phyloP scores from a whole-genome alignment of 2,888 invertebrate species.

The Tachina lurida region DNA sequence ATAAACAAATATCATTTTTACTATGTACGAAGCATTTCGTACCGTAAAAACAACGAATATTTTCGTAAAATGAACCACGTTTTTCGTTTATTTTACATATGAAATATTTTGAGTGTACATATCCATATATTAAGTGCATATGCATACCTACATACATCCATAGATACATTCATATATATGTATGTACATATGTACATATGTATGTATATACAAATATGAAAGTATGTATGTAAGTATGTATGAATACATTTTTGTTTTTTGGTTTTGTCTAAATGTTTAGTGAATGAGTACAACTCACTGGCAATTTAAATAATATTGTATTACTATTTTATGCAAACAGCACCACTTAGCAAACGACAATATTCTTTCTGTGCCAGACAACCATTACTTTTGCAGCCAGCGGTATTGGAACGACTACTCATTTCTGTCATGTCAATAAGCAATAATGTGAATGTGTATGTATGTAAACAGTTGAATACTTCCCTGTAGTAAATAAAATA shows the following conservation, averaged over 20 bases:
- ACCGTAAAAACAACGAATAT: no score
- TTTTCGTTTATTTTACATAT: no score
- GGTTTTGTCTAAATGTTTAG: constrained; percentile 52
- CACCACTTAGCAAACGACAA: constrained; percentile 72
- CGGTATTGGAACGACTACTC: neutral
- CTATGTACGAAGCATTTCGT: no score
- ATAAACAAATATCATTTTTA: no score
- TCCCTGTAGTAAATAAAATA: no score
- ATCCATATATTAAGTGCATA: no score
- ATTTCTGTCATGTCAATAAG: constrained; percentile 3
- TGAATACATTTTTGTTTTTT: constrained; percentile 6
- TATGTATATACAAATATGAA: neutral
- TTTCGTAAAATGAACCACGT: no score
- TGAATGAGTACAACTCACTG: constrained; percentile 68
- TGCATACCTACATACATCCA: neutral
- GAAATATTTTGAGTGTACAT: no score
- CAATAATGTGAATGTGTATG: no score
- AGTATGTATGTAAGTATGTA: constrained; percentile 6
- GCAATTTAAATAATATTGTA: constrained; percentile 75
- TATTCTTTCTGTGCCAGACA: constrained; percentile 59
- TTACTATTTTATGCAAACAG: constrained; percentile 75
- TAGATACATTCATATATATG: neutral
- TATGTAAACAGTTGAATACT: neutral
- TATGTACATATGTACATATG: no score
- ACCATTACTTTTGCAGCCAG: constrained; percentile 32